Evolutionary conservation across 2,888 invertebrate species (phyloP).

Genomic region (Tinea semifulvella): DNA sequence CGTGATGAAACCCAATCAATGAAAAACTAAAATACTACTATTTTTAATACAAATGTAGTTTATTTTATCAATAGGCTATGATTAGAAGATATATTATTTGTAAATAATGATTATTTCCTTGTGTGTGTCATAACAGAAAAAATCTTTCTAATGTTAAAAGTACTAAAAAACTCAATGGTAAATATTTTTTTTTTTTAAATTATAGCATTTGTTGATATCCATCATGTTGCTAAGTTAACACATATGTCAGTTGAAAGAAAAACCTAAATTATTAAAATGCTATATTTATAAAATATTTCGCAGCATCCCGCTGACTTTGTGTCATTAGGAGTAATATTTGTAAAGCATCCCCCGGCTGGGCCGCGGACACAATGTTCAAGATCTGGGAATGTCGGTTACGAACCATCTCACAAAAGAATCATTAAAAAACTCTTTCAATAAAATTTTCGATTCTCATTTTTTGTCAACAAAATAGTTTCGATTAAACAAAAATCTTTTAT

Average conservation of each 20-base stretch:
- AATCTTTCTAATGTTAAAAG: too few relatives aligned
- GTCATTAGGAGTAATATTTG: conserved; percentile 51
- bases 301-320: conserved; percentile 57
- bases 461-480: conserved; percentile 44
- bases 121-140: too few relatives aligned
- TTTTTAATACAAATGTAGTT: too few relatives aligned
- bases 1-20: too few relatives aligned
- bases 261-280: conserved; percentile 38
- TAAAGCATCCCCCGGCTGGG: conserved; percentile 39
- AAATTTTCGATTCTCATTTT: conserved; percentile 49
- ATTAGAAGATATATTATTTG: too few relatives aligned
- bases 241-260: conserved; percentile 26
- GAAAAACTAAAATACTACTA: too few relatives aligned
- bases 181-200: conserved; percentile 6
- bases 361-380: conserved; percentile 44
- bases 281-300: conserved; percentile 54
- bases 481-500: conserved; percentile 48
- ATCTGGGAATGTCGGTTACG: conserved; percentile 65
- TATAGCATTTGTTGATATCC: background rate
- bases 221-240: conserved; percentile 18
- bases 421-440: conserved; percentile 47
- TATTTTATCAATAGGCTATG: too few relatives aligned
- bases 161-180: too few relatives aligned
- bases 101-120: too few relatives aligned
- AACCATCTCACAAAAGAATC: conserved; percentile 49